Conservation (phyloP, 2,888 invertebrate genomes). For the Augiades crinisus region DNA sequence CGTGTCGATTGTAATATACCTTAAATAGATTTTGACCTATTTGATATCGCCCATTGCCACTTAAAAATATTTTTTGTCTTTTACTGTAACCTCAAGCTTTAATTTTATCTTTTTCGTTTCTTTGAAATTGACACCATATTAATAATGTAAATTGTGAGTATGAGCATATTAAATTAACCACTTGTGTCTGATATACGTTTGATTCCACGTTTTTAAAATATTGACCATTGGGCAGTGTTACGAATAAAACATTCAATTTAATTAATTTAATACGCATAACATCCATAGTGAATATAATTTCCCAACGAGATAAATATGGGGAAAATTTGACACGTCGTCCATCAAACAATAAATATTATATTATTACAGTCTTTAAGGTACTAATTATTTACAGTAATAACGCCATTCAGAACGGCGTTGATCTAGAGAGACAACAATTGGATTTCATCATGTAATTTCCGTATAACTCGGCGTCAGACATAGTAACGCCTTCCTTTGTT, state of each 20-base stretch:
- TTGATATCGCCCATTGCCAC: conserved; percentile 1
- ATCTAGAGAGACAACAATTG: conserved; percentile 37
- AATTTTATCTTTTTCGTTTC: not conserved
- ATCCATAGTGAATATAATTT: conserved; percentile 13
- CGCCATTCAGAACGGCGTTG: conserved; percentile 63
- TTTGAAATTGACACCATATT: conserved; percentile 2
- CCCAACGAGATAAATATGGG: conserved; percentile 29
- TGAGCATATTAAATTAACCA: not conserved
- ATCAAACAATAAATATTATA: conserved; percentile 30
- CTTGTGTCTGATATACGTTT: not conserved
- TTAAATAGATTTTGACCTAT: too few relatives aligned
- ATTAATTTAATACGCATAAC: conserved; percentile 14
- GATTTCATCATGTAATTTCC: conserved; percentile 14
- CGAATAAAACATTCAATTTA: conserved; percentile 3
- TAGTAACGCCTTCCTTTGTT: conserved; percentile 1
- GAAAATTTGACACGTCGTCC: conserved; percentile 31
- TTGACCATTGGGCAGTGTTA: conserved; percentile 11
- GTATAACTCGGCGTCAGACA: conserved; percentile 8
- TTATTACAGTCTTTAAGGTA: conserved; percentile 76
- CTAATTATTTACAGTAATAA: conserved; percentile 68
- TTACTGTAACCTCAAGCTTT: too few relatives aligned
- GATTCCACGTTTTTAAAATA: conserved; percentile 6
- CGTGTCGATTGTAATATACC: too few relatives aligned
- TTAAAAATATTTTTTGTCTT: not conserved
- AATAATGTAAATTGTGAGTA: not conserved